A percentile compares a stretch with the other conserved stretches of the same genome.
Conservation (phyloP, 2,113 vertebrate species). For the Stegastes partitus region DNA sequence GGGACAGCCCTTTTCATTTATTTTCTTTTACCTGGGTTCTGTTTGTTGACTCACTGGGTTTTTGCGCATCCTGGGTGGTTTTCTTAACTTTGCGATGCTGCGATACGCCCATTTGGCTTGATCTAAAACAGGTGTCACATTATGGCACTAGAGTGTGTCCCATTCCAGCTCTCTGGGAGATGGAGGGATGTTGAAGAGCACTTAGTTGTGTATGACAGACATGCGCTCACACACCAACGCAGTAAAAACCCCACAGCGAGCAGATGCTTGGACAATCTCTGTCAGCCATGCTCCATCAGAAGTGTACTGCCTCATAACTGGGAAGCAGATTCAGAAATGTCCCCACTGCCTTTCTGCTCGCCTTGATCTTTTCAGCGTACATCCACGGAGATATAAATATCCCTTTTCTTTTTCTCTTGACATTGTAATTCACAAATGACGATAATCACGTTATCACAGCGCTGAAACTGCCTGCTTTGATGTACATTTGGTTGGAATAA, state of each 20-base stretch:
- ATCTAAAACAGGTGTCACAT: conserved; percentile 44
- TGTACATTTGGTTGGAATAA: conserved; percentile 47
- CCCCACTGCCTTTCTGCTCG: conserved; percentile 14
- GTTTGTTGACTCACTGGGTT: background rate
- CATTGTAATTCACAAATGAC: conserved; percentile 36
- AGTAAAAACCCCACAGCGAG: conserved; percentile 21
- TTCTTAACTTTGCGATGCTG: conserved; percentile 15
- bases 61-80: background rate
- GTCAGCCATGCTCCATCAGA: conserved; percentile 45
- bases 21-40: background rate
- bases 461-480: conserved; percentile 35
- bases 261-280: conserved; percentile 35
- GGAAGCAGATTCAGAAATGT: conserved; percentile 23
- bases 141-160: conserved; percentile 21
- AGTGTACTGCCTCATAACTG: conserved; percentile 15
- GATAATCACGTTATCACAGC: conserved; percentile 17
- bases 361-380: conserved; percentile 29
- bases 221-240: conserved; percentile 7
- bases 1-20: background rate
- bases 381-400: conserved; percentile 39
- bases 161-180: conserved; percentile 7
- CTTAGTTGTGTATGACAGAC: conserved; percentile 32
- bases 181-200: conserved; percentile 14
- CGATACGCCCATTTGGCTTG: background rate
- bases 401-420: conserved; percentile 9